Evolutionary conservation across 2,888 invertebrate species (phyloP).

Genomic region (Nasonovia ribisnigri): DNA sequence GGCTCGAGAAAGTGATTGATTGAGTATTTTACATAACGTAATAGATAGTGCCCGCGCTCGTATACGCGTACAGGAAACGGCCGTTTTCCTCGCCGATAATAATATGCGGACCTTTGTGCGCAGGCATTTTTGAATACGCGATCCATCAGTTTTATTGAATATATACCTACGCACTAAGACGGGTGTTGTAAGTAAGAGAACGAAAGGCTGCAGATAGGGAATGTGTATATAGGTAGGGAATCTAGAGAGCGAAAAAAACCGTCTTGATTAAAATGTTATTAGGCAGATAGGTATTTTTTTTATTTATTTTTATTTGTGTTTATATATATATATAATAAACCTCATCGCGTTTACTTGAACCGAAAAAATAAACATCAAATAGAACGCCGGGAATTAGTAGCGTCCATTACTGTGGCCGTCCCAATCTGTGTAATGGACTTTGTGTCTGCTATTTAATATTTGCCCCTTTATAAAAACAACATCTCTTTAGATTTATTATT

Average conservation of each 20-base stretch:
- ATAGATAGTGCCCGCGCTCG: conserved; percentile 34
- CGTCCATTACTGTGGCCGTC: conserved; percentile 43
- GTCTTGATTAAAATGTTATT: conserved; percentile 54
- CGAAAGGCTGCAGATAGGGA: neutral
- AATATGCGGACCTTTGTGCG: conserved; percentile 15
- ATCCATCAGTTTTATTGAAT: conserved; percentile 63
- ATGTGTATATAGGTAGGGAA: neutral
- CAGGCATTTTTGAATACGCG: conserved; percentile 18
- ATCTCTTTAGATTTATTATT: conserved; percentile 38
- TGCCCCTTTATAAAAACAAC: conserved; percentile 37
- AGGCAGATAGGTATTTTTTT: conserved; percentile 23
- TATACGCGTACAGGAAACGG: conserved; percentile 7
- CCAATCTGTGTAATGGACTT: conserved; percentile 62
- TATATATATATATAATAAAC: conserved; percentile 27
- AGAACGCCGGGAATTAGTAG: conserved; percentile 51
- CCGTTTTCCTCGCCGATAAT: conserved; percentile 29
- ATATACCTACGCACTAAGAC: neutral
- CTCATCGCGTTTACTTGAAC: neutral
- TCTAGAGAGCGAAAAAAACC: conserved; percentile 15
- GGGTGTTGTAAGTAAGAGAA: neutral
- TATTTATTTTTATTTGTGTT: neutral
- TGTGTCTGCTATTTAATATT: conserved; percentile 36
- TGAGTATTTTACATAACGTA: conserved; percentile 57
- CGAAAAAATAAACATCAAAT: conserved; percentile 56
- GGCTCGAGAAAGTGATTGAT: conserved; percentile 53